Base-by-base conservation (phyloP, 2,888 invertebrate genomes). In the Pheosia tremula region DNA sequence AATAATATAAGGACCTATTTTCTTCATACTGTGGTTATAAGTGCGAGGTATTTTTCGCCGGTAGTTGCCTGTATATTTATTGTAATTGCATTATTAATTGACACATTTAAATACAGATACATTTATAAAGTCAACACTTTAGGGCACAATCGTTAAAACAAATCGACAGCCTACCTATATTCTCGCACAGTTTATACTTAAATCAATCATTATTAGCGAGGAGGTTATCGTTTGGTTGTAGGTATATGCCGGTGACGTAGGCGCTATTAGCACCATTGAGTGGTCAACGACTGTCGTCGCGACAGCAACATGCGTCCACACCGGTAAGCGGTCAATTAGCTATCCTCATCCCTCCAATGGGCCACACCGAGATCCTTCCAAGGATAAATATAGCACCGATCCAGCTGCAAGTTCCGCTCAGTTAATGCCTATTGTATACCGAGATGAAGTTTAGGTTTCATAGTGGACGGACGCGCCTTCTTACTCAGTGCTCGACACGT, bases 351-450 rank as follows among this genome's bases (percentile, higher is more conserved):
- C 88, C 87, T 86, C 84, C 81, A 82, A 80, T 81, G 78, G 81
- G 74, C 75, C 82, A 64, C 71, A 24, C 24, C 24, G 24, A 24
- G 71, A 87, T 89, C 89, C 87, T 87, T 85, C 81, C 75, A 86
- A 88, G 85, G 83, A 86, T 89, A 89, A 87, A 89, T 88, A 88
- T 89, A 89, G 88, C 81, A 74, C 65, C 79, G 77, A 69, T 71
- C 75, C 80, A 84, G 81, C 79, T 82, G 76, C 75, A 72, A 81
- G 80, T 81, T 87, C 85, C 88, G 84, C 82, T 86, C 80, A 69
- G 82, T 83, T 85, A 88, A 83, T 81, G 82, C 65, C 79, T 79
- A 85, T 87, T 87, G 86, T 82, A 76, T 77, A 74, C 78, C 74
- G 87, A 88, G 88, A 87, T 86, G 78, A 75, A 84, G 82, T 83